Evolutionary conservation across 2,113 vertebrate genomes (phyloP).

Genomic region (Aleadryas rufinucha): DNA sequence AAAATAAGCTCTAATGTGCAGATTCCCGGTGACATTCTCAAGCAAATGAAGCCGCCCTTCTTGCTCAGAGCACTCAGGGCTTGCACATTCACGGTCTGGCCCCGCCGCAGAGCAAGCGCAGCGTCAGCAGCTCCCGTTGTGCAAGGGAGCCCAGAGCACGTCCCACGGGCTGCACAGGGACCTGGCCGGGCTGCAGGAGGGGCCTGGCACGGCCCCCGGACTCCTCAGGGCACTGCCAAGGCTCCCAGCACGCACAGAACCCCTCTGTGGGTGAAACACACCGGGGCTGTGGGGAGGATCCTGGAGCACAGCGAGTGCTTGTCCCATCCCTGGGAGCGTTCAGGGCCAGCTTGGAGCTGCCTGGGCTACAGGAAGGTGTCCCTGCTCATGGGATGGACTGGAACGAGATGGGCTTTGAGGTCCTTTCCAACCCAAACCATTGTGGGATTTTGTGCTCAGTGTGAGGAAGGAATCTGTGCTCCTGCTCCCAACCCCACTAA

Average conservation of each 20-base stretch:
- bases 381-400: background rate
- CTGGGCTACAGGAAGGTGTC: background rate
- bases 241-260: rapidly evolving
- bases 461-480: background rate
- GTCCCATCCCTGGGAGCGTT: background rate
- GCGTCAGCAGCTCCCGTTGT: background rate
- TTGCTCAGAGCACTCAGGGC: background rate
- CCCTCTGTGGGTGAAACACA: background rate
- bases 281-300: background rate
- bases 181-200: background rate
- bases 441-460: rapidly evolving
- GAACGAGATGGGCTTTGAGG: background rate
- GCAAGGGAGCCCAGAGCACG: slow-evolving; percentile 1
- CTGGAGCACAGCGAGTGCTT: background rate
- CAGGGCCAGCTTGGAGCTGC: background rate
- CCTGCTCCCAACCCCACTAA: background rate
- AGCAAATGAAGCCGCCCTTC: background rate
- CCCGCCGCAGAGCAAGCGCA: background rate
- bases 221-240: background rate
- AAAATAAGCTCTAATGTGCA: background rate
- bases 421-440: background rate
- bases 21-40: background rate
- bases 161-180: background rate
- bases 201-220: background rate
- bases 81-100: background rate